Evolutionary conservation across 2,797 vertebrate species (phyloP).

Genomic region (Oreochromis mossambicus): DNA sequence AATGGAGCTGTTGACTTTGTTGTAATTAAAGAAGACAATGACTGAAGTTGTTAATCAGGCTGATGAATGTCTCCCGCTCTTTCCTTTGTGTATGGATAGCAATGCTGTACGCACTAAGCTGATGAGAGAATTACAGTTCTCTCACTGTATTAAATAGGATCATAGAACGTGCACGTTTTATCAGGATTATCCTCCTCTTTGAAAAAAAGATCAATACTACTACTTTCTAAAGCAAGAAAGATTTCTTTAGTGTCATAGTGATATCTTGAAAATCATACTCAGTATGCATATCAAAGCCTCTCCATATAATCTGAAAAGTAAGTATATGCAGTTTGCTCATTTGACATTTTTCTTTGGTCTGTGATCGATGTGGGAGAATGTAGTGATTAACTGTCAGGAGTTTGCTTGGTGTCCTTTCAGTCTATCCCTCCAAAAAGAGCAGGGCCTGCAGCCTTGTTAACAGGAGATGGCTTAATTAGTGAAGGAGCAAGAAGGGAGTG

Average conservation of each 20-base stretch:
- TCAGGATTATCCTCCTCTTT: conserved; percentile 29
- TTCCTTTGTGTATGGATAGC: conserved; percentile 35
- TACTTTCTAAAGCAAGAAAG: neutral
- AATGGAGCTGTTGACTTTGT: conserved; percentile 67
- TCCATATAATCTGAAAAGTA: conserved; percentile 25
- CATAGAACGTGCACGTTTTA: conserved; percentile 25
- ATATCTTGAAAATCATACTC: conserved; percentile 16
- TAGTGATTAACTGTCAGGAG: conserved; percentile 60
- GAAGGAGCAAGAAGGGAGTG: conserved; percentile 1
- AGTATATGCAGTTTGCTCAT: conserved; percentile 27
- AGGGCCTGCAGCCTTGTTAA: conserved; percentile 43
- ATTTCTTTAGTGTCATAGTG: neutral
- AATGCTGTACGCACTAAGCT: conserved; percentile 33
- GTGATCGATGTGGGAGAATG: conserved; percentile 31
- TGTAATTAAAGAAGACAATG: conserved; percentile 72
- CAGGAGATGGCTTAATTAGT: conserved; percentile 60
- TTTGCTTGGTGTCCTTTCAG: conserved; percentile 43
- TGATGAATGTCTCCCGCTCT: conserved; percentile 51
- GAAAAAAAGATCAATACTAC: conserved; percentile 29
- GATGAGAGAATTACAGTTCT: conserved; percentile 47
- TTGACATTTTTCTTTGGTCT: conserved; percentile 50
- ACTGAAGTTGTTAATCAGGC: conserved; percentile 67
- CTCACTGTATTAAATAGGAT: conserved; percentile 43
- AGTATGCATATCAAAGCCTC: conserved; percentile 23
- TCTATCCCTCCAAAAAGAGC: conserved; percentile 29